Percentiles rank a stretch among this genome's conserved stretches.
Evolutionary conservation across 2,888 invertebrate species (phyloP).

Genomic region (Capitulum mitella): DNA sequence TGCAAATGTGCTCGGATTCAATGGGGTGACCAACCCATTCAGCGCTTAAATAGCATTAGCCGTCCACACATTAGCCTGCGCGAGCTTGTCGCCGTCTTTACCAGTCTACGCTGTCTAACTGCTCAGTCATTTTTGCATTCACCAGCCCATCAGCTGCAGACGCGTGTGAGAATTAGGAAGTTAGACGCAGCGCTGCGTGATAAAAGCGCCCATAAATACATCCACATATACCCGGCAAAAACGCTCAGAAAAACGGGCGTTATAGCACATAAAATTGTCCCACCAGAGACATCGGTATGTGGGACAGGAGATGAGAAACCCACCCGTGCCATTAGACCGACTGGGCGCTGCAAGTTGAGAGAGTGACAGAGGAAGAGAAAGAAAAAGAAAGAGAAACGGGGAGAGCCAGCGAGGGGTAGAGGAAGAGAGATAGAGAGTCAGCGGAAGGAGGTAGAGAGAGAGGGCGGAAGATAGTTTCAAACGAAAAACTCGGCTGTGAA

Average conservation of each 20-base stretch:
- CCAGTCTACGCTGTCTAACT: too few species aligned
- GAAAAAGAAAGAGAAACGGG: not conserved
- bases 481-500: not conserved
- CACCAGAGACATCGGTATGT: slow-evolving; percentile 16
- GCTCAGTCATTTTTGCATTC: not conserved
- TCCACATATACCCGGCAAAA: not conserved
- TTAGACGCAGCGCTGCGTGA: slow-evolving; percentile 9
- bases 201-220: slow-evolving; percentile 21
- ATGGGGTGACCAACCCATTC: too few species aligned
- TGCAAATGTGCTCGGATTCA: too few species aligned
- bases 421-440: too few species aligned
- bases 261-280: slow-evolving; percentile 23
- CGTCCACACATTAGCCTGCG: too few species aligned
- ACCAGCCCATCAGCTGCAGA: not conserved
- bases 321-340: not conserved
- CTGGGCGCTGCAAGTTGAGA: slow-evolving; percentile 26
- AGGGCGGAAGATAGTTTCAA: not conserved
- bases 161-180: slow-evolving; percentile 21
- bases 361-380: slow-evolving; percentile 24
- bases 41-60: too few species aligned
- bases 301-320: slow-evolving; percentile 10
- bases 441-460: too few species aligned
- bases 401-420: too few species aligned
- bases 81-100: too few species aligned
- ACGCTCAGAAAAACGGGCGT: not conserved